Conservation (phyloP, 2,888 invertebrate genomes). For the Palloptera scutellata region DNA sequence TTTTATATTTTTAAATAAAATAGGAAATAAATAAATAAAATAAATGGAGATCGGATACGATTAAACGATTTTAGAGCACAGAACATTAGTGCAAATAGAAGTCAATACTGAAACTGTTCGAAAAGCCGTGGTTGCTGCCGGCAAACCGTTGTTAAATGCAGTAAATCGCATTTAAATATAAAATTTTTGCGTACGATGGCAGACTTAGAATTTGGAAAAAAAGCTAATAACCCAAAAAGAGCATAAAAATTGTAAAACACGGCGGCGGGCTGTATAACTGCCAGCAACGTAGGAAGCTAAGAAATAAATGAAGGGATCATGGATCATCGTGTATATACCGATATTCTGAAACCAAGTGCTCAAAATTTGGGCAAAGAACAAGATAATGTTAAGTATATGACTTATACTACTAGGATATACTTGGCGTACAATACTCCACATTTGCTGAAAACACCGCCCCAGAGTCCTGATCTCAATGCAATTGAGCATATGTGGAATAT, state of each 20-base stretch:
- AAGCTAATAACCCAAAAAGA: no score
- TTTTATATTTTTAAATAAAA: no score
- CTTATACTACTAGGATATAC: constrained; percentile 10
- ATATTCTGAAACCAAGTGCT: no score
- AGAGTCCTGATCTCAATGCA: constrained; percentile 15
- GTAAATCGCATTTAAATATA: constrained; percentile 7
- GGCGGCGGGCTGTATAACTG: background rate
- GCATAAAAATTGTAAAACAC: no score
- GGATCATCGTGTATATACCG: no score
- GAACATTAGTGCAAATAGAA: constrained; percentile 27
- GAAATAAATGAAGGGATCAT: no score
- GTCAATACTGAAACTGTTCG: constrained; percentile 31
- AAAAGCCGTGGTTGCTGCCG: constrained; percentile 12
- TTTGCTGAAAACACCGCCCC: constrained; percentile 5
- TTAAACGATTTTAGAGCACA: constrained; percentile 25
- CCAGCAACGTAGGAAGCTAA: background rate
- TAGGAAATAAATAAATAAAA: no score
- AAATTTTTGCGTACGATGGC: no score
- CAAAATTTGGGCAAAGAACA: no score
- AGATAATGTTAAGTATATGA: constrained; percentile 2
- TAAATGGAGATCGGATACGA: no score
- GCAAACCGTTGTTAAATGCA: constrained; percentile 9
- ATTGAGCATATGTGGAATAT: constrained; percentile 23
- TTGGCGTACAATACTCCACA: constrained; percentile 12
- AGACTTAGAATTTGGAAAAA: no score